Evolutionary conservation across 2,113 vertebrate species (phyloP).

Genomic region (Passer montanus): DNA sequence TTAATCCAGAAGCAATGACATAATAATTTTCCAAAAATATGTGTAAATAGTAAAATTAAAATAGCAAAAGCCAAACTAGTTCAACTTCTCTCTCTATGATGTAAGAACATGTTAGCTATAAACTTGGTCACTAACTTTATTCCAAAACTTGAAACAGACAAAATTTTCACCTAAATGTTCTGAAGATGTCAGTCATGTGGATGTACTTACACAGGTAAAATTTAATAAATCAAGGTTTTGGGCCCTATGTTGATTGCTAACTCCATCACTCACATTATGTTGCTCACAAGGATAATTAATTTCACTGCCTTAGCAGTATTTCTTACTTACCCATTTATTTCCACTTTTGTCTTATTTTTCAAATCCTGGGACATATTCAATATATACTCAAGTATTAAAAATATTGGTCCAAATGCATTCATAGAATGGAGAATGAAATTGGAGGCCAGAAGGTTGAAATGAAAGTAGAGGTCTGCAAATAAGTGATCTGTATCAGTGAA

Average conservation of each 20-base stretch:
- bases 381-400: background rate
- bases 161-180: background rate
- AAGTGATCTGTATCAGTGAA: background rate
- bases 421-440: background rate
- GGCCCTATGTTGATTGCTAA: background rate
- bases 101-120: background rate
- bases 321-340: background rate
- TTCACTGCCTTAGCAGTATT: background rate
- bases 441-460: background rate
- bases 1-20: background rate
- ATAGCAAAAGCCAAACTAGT: accelerated
- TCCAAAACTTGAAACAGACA: background rate
- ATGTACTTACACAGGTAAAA: background rate
- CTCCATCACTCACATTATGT: accelerated
- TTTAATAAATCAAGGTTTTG: background rate
- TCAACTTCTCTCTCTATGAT: background rate
- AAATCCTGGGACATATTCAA: background rate
- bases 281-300: background rate
- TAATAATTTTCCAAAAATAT: background rate
- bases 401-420: background rate
- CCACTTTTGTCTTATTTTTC: background rate
- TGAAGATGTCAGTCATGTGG: background rate
- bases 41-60: background rate
- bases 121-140: background rate
- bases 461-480: background rate